phyloP scores from a whole-genome alignment of 2,113 vertebrate species.

The Catharus fuscescens region DNA sequence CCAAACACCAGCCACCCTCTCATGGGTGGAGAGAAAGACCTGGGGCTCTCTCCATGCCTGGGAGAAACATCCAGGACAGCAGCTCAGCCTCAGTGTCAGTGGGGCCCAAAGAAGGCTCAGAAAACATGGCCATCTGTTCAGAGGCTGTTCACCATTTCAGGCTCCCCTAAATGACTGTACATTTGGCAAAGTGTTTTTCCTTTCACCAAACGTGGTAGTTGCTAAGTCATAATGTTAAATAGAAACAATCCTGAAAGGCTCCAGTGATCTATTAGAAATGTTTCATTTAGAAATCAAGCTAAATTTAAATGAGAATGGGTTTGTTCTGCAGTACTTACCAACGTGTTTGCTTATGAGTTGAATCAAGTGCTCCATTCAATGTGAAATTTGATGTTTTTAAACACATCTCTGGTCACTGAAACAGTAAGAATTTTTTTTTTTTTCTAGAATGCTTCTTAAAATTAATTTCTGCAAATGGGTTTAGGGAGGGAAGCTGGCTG shows the following conservation, averaged over 20 bases:
- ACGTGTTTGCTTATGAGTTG: not conserved
- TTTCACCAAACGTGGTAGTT: not conserved
- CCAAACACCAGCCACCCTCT: not conserved
- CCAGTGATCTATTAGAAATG: slow-evolving; percentile 13
- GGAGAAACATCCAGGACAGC: not conserved
- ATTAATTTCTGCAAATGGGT: not conserved
- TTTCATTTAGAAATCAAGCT: slow-evolving; percentile 45
- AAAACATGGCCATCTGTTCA: not conserved
- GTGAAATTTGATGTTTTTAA: not conserved
- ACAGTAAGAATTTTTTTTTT: not conserved
- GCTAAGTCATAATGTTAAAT: slow-evolving; percentile 19
- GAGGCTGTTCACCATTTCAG: not conserved
- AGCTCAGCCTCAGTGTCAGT: not conserved
- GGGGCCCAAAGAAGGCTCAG: not conserved
- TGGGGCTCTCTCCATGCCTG: not conserved
- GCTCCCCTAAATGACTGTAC: not conserved
- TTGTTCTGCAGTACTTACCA: slow-evolving; percentile 11
- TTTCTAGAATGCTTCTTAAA: not conserved
- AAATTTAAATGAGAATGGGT: slow-evolving; percentile 26
- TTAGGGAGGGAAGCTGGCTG: not conserved
- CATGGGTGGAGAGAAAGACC: not conserved
- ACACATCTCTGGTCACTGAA: not conserved
- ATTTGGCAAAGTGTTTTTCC: not conserved
- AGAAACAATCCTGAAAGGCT: slow-evolving; percentile 12
- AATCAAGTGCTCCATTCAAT: not conserved